Evolutionary conservation across 1,140 invertebrate species (phyloP).

Genomic region (Dendroctonus ponderosae): DNA sequence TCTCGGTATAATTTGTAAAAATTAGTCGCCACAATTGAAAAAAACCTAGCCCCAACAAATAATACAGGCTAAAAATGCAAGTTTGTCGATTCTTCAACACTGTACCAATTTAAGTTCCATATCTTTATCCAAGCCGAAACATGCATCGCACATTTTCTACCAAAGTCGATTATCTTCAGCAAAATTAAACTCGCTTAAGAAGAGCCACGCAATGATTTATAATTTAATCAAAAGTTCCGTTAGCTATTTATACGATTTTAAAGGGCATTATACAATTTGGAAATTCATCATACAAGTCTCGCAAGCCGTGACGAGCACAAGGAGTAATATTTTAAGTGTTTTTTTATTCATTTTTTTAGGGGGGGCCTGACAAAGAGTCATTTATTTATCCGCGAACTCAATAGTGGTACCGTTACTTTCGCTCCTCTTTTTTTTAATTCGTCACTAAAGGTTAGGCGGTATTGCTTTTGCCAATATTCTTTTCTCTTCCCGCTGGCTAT

Average conservation of each 20-base stretch:
- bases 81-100: no score
- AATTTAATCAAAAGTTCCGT: conserved; percentile 24
- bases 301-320: conserved; percentile 12
- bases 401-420: conserved; percentile 20
- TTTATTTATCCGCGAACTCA: conserved; percentile 26
- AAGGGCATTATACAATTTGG: conserved; percentile 30
- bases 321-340: conserved; percentile 24
- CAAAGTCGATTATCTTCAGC: no score
- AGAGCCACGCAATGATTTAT: conserved; percentile 17
- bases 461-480: neutral
- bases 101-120: no score
- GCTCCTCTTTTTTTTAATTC: conserved; percentile 10
- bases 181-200: no score
- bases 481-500: no score
- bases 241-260: conserved; percentile 24
- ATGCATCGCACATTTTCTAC: no score
- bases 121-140: no score
- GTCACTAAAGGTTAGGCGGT: conserved; percentile 12
- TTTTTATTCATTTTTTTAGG: conserved; percentile 11
- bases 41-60: no score
- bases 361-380: conserved; percentile 26
- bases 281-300: conserved; percentile 21
- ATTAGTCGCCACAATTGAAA: no score
- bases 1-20: no score
- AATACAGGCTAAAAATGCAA: no score